Conservation (phyloP, 53 echinoderm and acorn worm genomes). For the Zoroaster sp. region DNA sequence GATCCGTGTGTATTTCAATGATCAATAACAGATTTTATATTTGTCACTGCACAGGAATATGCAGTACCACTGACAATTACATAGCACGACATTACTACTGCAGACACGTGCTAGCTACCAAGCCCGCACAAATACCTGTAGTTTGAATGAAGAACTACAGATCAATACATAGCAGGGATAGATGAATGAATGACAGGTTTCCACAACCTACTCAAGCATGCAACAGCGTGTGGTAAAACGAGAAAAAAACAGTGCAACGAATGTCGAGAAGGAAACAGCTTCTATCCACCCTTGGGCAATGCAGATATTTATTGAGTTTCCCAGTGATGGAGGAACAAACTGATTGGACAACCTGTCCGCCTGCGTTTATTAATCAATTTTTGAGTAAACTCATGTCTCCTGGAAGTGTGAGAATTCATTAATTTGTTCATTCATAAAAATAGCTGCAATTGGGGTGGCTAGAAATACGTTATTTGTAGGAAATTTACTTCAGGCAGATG, state of each 20-base stretch:
- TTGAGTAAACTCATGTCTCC: slow-evolving; percentile 26
- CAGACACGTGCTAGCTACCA: not conserved
- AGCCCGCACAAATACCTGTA: not conserved
- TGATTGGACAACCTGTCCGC: slow-evolving; percentile 39
- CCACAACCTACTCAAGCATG: slow-evolving; percentile 55
- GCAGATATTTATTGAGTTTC: slow-evolving; percentile 45
- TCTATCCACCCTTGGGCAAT: slow-evolving; percentile 9
- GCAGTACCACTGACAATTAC: not conserved
- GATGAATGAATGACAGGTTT: slow-evolving; percentile 55
- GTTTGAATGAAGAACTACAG: slow-evolving; percentile 32
- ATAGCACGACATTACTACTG: not conserved
- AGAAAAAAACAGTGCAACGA: not conserved
- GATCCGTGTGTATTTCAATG: slow-evolving; percentile 22
- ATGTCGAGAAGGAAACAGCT: not conserved
- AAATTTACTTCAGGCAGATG: not conserved
- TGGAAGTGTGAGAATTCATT: not conserved
- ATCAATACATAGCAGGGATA: slow-evolving; percentile 43
- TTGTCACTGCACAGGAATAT: not conserved
- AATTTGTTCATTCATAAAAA: not conserved
- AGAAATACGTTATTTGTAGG: not conserved
- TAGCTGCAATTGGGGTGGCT: not conserved
- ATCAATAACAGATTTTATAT: slow-evolving; percentile 40
- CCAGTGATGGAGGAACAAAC: slow-evolving; percentile 17
- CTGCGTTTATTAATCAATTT: slow-evolving; percentile 31
- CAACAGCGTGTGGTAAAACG: slow-evolving; percentile 36